These are phyloP conservation scores for Sebastes hubbsi DNA, from an alignment of 2,797 vertebrate species.

Conservation along the genomic window DNA sequence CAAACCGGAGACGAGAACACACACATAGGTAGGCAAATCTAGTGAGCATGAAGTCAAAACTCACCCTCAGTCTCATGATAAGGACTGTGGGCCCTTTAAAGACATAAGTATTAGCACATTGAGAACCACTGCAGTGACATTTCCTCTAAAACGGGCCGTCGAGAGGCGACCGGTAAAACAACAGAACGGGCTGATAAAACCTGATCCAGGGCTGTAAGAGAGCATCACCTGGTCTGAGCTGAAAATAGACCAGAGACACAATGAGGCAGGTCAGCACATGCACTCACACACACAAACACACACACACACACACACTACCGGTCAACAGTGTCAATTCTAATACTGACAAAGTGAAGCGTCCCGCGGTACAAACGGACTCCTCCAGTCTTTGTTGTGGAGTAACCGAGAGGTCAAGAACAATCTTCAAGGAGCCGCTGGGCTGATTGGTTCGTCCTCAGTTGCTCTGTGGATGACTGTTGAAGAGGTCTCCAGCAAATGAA, in stretches of 20 bases:
- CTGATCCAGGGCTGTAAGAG: not conserved
- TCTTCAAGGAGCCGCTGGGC: not conserved
- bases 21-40: not conserved
- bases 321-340: not conserved
- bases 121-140: not conserved
- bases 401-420: slow-evolving; percentile 7
- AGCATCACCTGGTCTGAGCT: not conserved
- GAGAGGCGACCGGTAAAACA: not conserved
- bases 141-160: not conserved
- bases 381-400: not conserved
- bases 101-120: not conserved
- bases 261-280: not conserved
- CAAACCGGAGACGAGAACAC: too few species aligned
- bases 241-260: not conserved
- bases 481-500: not conserved
- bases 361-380: not conserved
- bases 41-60: not conserved
- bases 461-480: not conserved
- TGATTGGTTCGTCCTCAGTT: slow-evolving; percentile 21
- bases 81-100: not conserved
- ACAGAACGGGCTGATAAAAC: not conserved
- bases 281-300: not conserved
- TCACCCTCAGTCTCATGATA: not conserved
- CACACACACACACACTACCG: not conserved
- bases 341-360: not conserved